Evolutionary conservation across 2,888 invertebrate species (phyloP), one percentile per base, ranked within the genome.

Genomic region (Aphodius sticticus): DNA sequence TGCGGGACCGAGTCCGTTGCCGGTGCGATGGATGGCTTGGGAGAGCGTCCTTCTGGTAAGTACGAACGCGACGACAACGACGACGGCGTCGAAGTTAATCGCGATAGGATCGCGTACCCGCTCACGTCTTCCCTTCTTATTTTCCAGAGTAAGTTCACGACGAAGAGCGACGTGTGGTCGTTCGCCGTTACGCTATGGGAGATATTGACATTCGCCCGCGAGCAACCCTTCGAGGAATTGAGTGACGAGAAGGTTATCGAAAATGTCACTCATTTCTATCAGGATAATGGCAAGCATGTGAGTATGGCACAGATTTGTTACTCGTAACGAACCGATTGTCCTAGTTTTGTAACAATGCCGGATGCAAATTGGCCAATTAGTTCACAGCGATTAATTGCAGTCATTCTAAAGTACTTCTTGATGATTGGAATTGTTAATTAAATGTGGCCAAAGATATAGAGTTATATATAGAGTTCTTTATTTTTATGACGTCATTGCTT

Each of bases 121-220:
- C 53, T 70, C 76, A 37, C 70, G n/a, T 16, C 69, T 15, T 36
- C 35, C 69, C 36, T 70, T 76, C 70, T 76, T 53, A 83, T 79
- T 83, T 86, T 90, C 70, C 89, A 96, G 95, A 95, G 94, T 77
- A 95, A 95, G 89, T 96, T 94, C 88, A 93, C 95, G 69, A 93
- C 94, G 76, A 96, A 96, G 88, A 95, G 95, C 84, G 96, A 96
- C 90, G 96, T 96, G 72, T 97, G 96, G 96, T 93, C 96, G 78
- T 96, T 96, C 87, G 96, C 95, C 72, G 95, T 96, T 79, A 94
- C 96, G 76, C 91, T 96, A 82, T 97, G 96, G 96, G 96, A 97
- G 89, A 94, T 97, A 83, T 90, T 97, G 87, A 95, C 95, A 69
- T 95, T 95, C 88, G 96, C 96, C 75, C 91, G 95, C 77, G 94